Evolutionary conservation across 2,797 vertebrate genomes (phyloP).

Genomic region (Rhabdophis nuchalis): DNA sequence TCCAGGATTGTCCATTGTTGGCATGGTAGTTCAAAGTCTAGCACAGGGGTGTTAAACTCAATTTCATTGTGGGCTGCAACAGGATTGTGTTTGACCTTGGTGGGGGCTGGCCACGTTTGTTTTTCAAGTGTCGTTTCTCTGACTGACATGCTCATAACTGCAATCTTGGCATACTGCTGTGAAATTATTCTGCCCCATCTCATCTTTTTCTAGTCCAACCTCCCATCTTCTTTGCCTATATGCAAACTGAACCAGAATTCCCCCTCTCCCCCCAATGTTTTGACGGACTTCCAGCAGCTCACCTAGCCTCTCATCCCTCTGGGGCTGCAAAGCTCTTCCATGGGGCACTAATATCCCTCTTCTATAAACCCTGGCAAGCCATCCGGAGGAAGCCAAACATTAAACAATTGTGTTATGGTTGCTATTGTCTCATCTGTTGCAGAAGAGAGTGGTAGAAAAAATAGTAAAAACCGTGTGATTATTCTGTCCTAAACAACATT

Average conservation of each 20-base stretch:
- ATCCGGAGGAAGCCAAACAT: neutral
- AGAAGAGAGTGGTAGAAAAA: conserved; percentile 8
- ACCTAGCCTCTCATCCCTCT: conserved; percentile 35
- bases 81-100: too few relatives aligned
- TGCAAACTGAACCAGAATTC: conserved; percentile 57
- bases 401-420: neutral
- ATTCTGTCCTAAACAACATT: neutral
- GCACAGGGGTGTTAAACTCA: too few relatives aligned
- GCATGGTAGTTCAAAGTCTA: neutral
- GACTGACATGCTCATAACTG: conserved; percentile 48
- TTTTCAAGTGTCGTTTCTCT: conserved; percentile 55
- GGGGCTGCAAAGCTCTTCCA: conserved; percentile 56
- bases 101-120: neutral
- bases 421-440: neutral
- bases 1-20: neutral
- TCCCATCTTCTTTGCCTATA: conserved; percentile 50
- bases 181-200: conserved; percentile 48
- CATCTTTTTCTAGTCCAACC: neutral
- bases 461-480: neutral
- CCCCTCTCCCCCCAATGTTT: conserved; percentile 45
- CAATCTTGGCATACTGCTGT: conserved; percentile 55
- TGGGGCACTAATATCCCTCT: conserved; percentile 37
- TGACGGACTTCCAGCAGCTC: conserved; percentile 51
- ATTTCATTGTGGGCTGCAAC: too few relatives aligned
- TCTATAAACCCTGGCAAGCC: conserved; percentile 35